Conservation (phyloP, 2,113 vertebrate species). For the Sebastes fasciatus region DNA sequence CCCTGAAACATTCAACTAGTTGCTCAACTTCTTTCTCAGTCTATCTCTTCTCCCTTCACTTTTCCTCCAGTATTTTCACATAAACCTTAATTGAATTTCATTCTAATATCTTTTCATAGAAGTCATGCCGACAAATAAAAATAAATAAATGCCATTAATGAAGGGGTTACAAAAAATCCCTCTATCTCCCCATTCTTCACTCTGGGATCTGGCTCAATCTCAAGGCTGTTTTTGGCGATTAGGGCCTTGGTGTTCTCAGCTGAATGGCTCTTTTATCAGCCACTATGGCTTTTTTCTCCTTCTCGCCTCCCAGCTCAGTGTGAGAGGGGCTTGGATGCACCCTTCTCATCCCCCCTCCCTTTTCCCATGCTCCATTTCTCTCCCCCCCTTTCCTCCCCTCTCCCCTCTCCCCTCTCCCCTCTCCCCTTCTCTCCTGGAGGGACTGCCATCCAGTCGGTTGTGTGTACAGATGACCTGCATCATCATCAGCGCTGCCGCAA, state of each 20-base stretch:
- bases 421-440: slow-evolving; percentile 50
- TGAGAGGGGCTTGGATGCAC: slow-evolving; percentile 46
- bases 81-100: slow-evolving; percentile 69
- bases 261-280: slow-evolving; percentile 81
- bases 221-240: slow-evolving; percentile 77
- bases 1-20: slow-evolving; percentile 28
- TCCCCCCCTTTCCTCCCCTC: slow-evolving; percentile 50
- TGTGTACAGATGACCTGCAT: slow-evolving; percentile 70
- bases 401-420: slow-evolving; percentile 41
- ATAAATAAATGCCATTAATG: slow-evolving; percentile 65
- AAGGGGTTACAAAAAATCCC: slow-evolving; percentile 62
- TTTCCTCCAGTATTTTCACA: slow-evolving; percentile 28
- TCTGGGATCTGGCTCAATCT: slow-evolving; percentile 75
- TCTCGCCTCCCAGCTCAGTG: slow-evolving; percentile 59
- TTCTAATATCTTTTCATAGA: slow-evolving; percentile 66
- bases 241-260: slow-evolving; percentile 78
- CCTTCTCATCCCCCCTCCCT: slow-evolving; percentile 36
- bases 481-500: slow-evolving; percentile 65
- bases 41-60: background rate
- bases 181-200: slow-evolving; percentile 54
- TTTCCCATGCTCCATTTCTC: slow-evolving; percentile 70
- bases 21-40: background rate
- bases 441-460: slow-evolving; percentile 49
- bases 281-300: slow-evolving; percentile 60
- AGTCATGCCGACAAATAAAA: slow-evolving; percentile 60